phyloP scores from a whole-genome alignment of 1,140 invertebrate genomes.

The Rhyacophila brunnea region DNA sequence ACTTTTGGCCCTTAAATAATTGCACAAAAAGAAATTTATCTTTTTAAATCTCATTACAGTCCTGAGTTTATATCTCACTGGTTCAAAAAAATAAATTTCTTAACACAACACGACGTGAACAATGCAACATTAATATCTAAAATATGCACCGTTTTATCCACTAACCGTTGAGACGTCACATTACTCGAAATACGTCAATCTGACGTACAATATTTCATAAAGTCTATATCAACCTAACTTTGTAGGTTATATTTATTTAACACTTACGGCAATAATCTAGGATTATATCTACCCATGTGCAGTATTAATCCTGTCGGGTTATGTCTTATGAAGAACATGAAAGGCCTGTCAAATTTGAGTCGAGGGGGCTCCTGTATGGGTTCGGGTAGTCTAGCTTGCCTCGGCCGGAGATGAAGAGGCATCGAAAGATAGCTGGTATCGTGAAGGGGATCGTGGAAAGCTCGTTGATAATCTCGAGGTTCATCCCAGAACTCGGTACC shows the following conservation, averaged over 20 bases:
- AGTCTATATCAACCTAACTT: neutral
- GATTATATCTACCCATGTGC: slow-evolving; percentile 82
- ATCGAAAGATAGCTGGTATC: slow-evolving; percentile 61
- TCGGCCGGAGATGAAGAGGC: slow-evolving; percentile 64
- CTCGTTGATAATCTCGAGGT: slow-evolving; percentile 57
- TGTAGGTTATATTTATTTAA: neutral
- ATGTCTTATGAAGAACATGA: slow-evolving; percentile 82
- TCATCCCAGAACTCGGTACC: slow-evolving; percentile 46
- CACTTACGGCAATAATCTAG: slow-evolving; percentile 67
- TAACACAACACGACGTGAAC: no score
- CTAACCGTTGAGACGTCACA: slow-evolving; percentile 3
- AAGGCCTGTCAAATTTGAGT: slow-evolving; percentile 79
- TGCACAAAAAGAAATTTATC: slow-evolving; percentile 31
- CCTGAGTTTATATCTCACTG: slow-evolving; percentile 17
- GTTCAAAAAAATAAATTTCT: slow-evolving; percentile 36
- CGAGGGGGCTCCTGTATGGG: slow-evolving; percentile 54
- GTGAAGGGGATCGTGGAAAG: slow-evolving; percentile 61
- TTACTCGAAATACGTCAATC: neutral
- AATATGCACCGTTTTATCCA: slow-evolving; percentile 2
- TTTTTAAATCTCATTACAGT: slow-evolving; percentile 29
- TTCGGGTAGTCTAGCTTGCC: slow-evolving; percentile 69
- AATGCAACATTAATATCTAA: neutral
- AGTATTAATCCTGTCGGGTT: slow-evolving; percentile 84
- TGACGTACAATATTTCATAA: neutral
- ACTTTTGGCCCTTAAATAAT: no score